Conservation (phyloP, 2,113 vertebrate species). For the Perognathus longimembris region DNA sequence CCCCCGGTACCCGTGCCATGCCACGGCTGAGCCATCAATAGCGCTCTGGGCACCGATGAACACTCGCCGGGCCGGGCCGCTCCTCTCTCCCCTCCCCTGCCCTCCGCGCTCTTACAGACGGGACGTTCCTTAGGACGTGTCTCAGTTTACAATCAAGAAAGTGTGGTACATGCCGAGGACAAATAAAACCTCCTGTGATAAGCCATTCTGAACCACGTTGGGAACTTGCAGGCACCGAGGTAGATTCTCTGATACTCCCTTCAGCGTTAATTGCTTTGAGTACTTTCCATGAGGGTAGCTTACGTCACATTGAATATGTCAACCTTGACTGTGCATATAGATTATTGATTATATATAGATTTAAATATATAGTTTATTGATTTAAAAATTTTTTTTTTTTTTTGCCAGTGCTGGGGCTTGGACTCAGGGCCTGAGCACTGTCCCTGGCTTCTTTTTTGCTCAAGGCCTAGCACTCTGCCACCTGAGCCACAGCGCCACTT, state of each 20-base stretch:
- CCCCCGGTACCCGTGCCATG: neutral
- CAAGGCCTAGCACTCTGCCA: no score
- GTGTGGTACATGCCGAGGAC: constrained; percentile 28
- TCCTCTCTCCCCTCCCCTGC: neutral
- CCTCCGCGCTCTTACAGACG: constrained; percentile 6
- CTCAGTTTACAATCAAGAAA: constrained; percentile 23
- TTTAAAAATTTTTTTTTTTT: no score
- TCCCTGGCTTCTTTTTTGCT: no score
- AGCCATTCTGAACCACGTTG: neutral
- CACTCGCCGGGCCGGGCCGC: rapidly evolving
- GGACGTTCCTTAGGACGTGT: neutral
- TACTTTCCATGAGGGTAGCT: neutral
- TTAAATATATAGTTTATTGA: no score
- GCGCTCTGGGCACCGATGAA: neutral
- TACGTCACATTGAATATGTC: neutral
- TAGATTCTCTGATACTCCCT: neutral
- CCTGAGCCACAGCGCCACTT: no score
- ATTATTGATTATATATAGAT: neutral
- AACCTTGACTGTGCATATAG: neutral
- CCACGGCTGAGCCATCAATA: neutral
- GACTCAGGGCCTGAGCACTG: no score
- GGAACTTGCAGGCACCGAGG: neutral
- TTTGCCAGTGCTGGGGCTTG: no score
- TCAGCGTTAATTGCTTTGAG: neutral
- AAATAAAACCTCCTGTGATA: neutral